Evolutionary conservation across 2,797 vertebrate genomes (phyloP).

Genomic region (Scarus forsteni): DNA sequence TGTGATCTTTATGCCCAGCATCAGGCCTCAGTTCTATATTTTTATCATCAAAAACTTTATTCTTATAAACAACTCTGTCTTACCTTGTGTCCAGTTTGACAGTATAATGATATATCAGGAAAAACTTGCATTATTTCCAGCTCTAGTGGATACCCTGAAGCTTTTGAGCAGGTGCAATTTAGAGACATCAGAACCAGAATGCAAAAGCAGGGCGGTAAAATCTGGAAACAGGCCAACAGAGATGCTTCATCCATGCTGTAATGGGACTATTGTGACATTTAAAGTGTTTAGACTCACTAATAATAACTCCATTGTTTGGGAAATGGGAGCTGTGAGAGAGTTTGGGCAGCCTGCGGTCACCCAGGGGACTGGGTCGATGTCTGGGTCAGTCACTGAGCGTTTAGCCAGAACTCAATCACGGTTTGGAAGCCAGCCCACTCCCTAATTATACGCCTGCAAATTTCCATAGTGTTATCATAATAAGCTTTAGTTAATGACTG

Average conservation of each 20-base stretch:
- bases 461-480: conserved; percentile 18
- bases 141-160: no score
- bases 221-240: conserved; percentile 20
- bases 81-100: no score
- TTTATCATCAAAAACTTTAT: no score
- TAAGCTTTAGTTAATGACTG: conserved; percentile 14
- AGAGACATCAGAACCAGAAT: background rate
- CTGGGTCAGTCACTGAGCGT: conserved; percentile 52
- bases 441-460: conserved; percentile 41
- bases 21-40: no score
- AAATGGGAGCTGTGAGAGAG: conserved; percentile 33
- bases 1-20: no score
- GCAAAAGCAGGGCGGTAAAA: background rate
- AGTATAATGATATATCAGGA: no score
- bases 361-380: conserved; percentile 27
- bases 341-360: conserved; percentile 41
- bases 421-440: conserved; percentile 37
- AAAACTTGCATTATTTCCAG: no score
- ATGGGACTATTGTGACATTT: conserved; percentile 52
- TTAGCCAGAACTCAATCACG: conserved; percentile 29
- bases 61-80: no score
- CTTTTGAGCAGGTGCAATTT: conserved; percentile 1
- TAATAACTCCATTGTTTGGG: conserved; percentile 67
- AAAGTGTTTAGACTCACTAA: conserved; percentile 30
- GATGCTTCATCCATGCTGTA: conserved; percentile 32